phyloP scores from a whole-genome alignment of 2,797 vertebrate genomes.

The Micrastur ruficollis region DNA sequence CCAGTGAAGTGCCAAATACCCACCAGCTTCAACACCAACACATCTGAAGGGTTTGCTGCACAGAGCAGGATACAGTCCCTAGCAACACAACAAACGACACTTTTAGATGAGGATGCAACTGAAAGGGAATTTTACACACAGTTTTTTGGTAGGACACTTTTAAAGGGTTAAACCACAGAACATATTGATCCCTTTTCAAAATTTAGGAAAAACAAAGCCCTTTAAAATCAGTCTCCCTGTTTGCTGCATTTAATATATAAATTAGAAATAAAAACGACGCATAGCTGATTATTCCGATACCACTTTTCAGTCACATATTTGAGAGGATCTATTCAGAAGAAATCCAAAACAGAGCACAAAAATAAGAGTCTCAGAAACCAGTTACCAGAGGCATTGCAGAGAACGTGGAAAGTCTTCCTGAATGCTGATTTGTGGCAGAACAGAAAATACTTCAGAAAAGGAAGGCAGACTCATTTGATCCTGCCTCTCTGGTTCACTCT shows the following conservation, averaged over 20 bases:
- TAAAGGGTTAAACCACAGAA: background rate
- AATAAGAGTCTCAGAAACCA: background rate
- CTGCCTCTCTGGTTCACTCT: background rate
- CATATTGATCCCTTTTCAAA: background rate
- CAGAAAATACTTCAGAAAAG: background rate
- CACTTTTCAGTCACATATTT: no score
- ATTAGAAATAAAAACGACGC: background rate
- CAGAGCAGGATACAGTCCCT: background rate
- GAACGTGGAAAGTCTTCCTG: constrained; percentile 8
- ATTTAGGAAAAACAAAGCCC: background rate
- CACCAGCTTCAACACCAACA: background rate
- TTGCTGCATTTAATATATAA: background rate
- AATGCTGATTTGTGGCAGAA: background rate
- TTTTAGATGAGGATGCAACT: background rate
- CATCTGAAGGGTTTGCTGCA: background rate
- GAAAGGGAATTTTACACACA: background rate
- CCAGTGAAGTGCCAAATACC: background rate
- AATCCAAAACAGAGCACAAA: background rate
- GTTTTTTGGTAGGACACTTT: background rate
- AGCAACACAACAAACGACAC: background rate
- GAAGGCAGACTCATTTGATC: background rate
- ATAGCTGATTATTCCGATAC: no score
- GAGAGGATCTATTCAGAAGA: background rate
- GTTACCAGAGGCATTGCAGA: constrained; percentile 1
- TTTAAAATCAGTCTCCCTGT: background rate